Evolutionary conservation across 37 sponge, comb jelly and placozoan species (phyloP).

Genomic region (Cliona cf. orientalis): DNA sequence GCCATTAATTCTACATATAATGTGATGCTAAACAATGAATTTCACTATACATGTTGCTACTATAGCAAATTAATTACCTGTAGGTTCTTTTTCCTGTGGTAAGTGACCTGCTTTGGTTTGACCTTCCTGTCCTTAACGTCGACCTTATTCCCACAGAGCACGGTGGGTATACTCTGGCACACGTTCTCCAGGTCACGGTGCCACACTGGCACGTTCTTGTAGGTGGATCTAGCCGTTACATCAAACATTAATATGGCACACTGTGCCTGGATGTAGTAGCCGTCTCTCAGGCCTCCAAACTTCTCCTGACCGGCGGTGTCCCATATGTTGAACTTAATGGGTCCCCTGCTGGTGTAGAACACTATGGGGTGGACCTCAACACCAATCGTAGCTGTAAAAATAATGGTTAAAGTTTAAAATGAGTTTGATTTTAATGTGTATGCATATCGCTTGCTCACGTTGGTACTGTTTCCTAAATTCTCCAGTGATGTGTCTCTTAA

Average conservation of each 20-base stretch:
- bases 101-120: constrained; percentile 90
- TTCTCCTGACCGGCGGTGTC: constrained; percentile 97
- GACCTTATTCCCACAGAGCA: constrained; percentile 98
- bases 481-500: no score
- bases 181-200: constrained; percentile 91
- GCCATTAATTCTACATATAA: no score
- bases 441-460: no score
- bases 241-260: constrained; percentile 99
- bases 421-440: no score
- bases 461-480: no score
- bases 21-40: no score
- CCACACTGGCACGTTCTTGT: constrained; percentile 98
- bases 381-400: constrained; percentile 94
- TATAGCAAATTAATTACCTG: no score
- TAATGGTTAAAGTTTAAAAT: no score
- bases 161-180: constrained; percentile 91
- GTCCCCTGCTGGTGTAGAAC: constrained; percentile 93
- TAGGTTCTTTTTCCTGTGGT: constrained; percentile 97
- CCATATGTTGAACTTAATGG: constrained; percentile 93
- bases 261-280: constrained; percentile 96
- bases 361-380: constrained; percentile 94
- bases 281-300: constrained; percentile 94
- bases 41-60: no score
- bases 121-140: constrained; percentile 98
- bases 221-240: constrained; percentile 92